These are phyloP conservation scores for Tupaia chinensis DNA, from an alignment of 2,113 vertebrate genomes.

Conservation along the genomic window DNA sequence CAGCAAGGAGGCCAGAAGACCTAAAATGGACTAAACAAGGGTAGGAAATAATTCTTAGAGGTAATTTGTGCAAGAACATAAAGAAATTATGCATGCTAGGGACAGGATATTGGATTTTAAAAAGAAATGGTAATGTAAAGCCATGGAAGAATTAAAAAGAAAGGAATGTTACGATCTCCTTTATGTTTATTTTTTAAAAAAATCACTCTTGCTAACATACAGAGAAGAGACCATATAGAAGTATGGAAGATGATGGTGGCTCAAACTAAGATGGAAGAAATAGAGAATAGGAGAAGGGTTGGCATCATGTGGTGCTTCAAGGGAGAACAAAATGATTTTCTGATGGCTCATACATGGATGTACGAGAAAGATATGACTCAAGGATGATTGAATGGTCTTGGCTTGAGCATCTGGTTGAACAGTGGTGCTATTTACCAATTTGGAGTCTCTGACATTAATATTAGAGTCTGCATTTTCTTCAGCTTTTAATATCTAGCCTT, in stretches of 20 bases:
- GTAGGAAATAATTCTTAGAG: background rate
- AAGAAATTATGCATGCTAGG: background rate
- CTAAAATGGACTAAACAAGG: fast-evolving
- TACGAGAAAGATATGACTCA: background rate
- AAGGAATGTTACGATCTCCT: background rate
- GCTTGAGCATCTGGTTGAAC: background rate
- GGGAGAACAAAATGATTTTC: background rate
- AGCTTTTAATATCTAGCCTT: background rate
- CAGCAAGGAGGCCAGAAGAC: background rate
- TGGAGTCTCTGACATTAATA: background rate
- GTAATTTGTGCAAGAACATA: background rate
- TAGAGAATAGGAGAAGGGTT: fast-evolving
- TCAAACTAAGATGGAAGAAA: background rate
- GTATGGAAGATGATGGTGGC: background rate
- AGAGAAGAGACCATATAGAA: background rate
- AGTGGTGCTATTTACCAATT: background rate
- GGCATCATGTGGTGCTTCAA: no score
- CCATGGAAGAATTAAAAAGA: background rate
- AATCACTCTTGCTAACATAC: background rate
- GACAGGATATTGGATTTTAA: background rate
- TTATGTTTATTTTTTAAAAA: background rate
- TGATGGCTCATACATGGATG: background rate
- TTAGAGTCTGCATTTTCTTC: background rate
- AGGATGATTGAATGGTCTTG: background rate
- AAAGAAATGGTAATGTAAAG: background rate